Conservation (phyloP, 2,113 vertebrate species). For the Microtus oregoni region DNA sequence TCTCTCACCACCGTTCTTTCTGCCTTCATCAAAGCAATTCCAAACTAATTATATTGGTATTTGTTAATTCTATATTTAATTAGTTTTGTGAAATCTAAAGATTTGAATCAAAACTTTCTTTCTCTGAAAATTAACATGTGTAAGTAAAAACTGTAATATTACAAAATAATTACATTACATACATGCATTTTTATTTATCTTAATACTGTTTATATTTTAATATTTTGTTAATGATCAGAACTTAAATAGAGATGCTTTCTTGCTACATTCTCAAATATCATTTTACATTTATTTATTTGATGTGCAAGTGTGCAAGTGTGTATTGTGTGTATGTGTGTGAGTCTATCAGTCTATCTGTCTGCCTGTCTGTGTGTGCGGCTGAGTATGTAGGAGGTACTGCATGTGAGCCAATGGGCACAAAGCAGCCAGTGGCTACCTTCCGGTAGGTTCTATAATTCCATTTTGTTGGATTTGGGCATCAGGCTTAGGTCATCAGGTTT, state of each 20-base stretch:
- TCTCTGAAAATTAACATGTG: background rate
- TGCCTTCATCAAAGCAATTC: too few relatives aligned
- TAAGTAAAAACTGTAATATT: background rate
- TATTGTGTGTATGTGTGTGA: background rate
- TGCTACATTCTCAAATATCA: background rate
- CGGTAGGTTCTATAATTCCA: background rate
- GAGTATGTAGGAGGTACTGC: background rate
- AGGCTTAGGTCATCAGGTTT: background rate
- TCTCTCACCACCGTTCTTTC: too few relatives aligned
- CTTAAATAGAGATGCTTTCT: background rate
- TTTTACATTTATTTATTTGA: background rate
- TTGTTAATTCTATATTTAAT: background rate
- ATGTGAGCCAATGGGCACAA: background rate
- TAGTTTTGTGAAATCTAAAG: background rate
- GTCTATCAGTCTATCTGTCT: background rate
- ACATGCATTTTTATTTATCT: background rate
- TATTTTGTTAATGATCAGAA: background rate
- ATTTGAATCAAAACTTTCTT: background rate
- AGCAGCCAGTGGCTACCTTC: background rate
- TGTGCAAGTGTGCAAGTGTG: background rate
- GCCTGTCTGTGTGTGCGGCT: background rate
- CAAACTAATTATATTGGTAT: too few relatives aligned
- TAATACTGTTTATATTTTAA: background rate
- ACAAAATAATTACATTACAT: background rate
- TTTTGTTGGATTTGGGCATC: background rate